A percentile compares a stretch with the other conserved stretches of the same genome.
Conservation (phyloP, 2,888 invertebrate genomes). For the Cataglyphis albicans region DNA sequence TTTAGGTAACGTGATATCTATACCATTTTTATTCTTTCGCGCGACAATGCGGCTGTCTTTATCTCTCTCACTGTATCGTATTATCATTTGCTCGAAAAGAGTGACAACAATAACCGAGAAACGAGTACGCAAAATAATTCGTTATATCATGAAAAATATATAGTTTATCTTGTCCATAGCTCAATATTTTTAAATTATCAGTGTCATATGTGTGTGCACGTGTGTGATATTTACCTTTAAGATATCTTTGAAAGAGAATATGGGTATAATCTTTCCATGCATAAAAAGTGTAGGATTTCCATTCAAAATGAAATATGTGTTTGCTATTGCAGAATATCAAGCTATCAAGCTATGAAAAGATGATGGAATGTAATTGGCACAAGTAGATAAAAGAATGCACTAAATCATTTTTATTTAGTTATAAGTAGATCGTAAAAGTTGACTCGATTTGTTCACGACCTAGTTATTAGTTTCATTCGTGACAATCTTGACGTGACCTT, state of each 20-base stretch:
- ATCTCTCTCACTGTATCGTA: not conserved
- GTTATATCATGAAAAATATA: not conserved
- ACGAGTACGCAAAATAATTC: not conserved
- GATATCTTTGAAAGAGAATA: not conserved
- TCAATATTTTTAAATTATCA: not conserved
- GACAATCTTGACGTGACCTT: constrained; percentile 23
- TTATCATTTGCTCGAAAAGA: not conserved
- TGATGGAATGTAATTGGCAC: not conserved
- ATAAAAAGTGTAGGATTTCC: not conserved
- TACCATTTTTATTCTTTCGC: constrained; percentile 12
- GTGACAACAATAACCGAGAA: not conserved
- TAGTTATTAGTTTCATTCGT: constrained; percentile 13
- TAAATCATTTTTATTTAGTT: constrained; percentile 8
- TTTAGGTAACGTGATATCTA: constrained; percentile 15
- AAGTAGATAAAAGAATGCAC: not conserved
- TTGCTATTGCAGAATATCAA: constrained; percentile 11
- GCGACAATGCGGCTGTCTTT: constrained; percentile 23
- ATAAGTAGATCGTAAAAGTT: not conserved
- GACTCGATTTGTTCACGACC: constrained; percentile 19
- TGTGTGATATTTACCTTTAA: not conserved
- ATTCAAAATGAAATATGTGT: not conserved
- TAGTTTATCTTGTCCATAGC: constrained; percentile 5
- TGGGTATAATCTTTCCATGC: not conserved
- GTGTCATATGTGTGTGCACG: not conserved
- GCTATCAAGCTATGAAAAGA: not conserved